A percentile compares a stretch with the other conserved stretches of the same genome.
These are phyloP conservation scores for Galago senegalensis DNA, from an alignment of 2,797 vertebrate species.

Conservation along the genomic window DNA sequence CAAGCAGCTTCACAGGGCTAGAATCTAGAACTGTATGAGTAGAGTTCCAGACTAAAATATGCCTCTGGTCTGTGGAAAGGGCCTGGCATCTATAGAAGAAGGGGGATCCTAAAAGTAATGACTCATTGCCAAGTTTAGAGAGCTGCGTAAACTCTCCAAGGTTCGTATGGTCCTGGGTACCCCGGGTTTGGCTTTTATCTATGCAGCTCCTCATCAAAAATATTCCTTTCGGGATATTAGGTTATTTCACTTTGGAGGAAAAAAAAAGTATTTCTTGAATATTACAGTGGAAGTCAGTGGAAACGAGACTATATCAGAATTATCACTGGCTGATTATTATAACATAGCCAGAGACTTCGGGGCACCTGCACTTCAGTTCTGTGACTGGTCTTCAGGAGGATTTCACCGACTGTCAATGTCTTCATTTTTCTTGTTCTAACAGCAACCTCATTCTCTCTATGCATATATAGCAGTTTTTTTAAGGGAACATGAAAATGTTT, in stretches of 20 bases:
- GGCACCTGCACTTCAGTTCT: slow-evolving; percentile 62
- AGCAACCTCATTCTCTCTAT: slow-evolving; percentile 50
- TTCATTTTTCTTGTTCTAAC: slow-evolving; percentile 68
- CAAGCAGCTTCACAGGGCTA: not conserved
- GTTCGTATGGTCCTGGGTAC: not conserved
- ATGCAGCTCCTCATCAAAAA: slow-evolving; percentile 34
- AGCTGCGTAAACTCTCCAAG: not conserved
- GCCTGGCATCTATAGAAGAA: not conserved
- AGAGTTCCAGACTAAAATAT: not conserved
- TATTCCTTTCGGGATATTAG: not conserved
- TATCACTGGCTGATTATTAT: slow-evolving; percentile 55
- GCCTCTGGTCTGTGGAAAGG: not conserved
- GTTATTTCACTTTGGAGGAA: slow-evolving; percentile 63
- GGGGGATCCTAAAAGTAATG: not conserved
- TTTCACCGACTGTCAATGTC: slow-evolving; percentile 62
- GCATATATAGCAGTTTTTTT: slow-evolving; percentile 78
- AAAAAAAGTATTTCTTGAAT: slow-evolving; percentile 61
- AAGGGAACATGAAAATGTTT: slow-evolving; percentile 82
- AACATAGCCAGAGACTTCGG: slow-evolving; percentile 28
- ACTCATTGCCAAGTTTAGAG: not conserved
- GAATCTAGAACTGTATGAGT: not conserved
- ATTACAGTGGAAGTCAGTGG: slow-evolving; percentile 21
- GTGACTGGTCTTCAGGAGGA: slow-evolving; percentile 52
- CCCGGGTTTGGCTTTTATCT: slow-evolving; percentile 1
- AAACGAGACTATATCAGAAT: not conserved